Conservation (phyloP, 2,113 vertebrate species). For the Lathamus discolor region DNA sequence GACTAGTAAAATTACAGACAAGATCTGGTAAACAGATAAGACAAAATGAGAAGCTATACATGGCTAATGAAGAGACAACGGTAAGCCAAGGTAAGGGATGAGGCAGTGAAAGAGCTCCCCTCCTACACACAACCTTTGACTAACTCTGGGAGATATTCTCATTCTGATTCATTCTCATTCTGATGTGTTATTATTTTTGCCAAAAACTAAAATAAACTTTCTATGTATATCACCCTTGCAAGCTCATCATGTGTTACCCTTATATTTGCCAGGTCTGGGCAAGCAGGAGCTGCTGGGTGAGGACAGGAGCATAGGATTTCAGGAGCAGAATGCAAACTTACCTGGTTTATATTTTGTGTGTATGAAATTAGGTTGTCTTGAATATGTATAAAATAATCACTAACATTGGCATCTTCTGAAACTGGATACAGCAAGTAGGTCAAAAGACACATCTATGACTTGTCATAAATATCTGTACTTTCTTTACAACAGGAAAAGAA, state of each 20-base stretch:
- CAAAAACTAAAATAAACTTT: neutral
- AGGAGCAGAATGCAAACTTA: neutral
- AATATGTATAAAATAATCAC: neutral
- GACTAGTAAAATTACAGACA: neutral
- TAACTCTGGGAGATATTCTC: neutral
- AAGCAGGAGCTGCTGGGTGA: neutral
- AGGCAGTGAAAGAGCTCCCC: neutral
- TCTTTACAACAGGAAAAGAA: neutral
- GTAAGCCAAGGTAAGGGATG: neutral
- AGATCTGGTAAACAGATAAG: neutral
- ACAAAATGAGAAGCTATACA: neutral
- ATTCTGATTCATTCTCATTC: neutral
- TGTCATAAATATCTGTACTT: neutral
- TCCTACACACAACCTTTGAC: neutral
- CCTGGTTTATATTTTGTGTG: neutral
- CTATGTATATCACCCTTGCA: neutral
- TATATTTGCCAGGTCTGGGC: neutral
- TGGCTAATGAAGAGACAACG: neutral
- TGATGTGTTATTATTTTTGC: neutral
- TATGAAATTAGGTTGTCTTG: neutral
- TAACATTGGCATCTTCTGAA: neutral
- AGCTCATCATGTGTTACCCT: neutral
- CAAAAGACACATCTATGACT: neutral
- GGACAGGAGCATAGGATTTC: neutral
- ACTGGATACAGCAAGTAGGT: neutral